Evolutionary conservation across 2,113 vertebrate genomes (phyloP), one percentile per base, ranked within the genome.

Genomic region (Machaerirhynchus nigripectus): DNA sequence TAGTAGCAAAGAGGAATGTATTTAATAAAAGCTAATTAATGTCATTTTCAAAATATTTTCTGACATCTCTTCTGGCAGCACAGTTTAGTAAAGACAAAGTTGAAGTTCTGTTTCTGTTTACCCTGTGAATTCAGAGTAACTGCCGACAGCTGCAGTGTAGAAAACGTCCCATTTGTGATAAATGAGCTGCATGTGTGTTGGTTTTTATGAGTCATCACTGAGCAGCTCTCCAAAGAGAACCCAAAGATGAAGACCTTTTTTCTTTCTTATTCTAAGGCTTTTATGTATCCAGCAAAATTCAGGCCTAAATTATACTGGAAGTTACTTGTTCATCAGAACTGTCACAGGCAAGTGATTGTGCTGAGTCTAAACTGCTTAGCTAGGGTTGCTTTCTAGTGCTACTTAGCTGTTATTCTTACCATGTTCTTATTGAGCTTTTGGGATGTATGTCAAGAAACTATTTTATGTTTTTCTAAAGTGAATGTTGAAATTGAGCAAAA

Each of bases 161-260:
- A 86, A 90, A 95, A 88, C 61, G 83, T 92, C 83, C 88, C 19
- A 9, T 84, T 74, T 1, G 42, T 93, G 83, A 80, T 88, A 93
- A 88, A 96, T 90, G 40, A 93, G 52, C 63, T 93, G 82, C 84
- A 39, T 93, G 39, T 92, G 84, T 87, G 67, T 77, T 14, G 85
- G 87, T 19, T 83, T 94, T 91, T 96, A 37, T 96, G 95, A 90
- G 90, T 96, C 93, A 80, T 83, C 61, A 46, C 64, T 84, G 76
- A 93, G 76, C 60, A 94, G 27, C 37, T 90, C 64, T 74, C 88
- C 31, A 81, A 50, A 68, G 68, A 94, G 57, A 22, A 92, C 79
- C 57, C 68, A 63, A 84, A 70, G 52, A 87, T 90, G 28, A 87
- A 88, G 63, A 88, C 22, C 47, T 90, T 86, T 92, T 85, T 46